A percentile compares a stretch with the other conserved stretches of the same genome.
These are phyloP conservation scores for Engystomops pustulosus DNA, from an alignment of 2,113 vertebrate genomes.

Conservation along the genomic window DNA sequence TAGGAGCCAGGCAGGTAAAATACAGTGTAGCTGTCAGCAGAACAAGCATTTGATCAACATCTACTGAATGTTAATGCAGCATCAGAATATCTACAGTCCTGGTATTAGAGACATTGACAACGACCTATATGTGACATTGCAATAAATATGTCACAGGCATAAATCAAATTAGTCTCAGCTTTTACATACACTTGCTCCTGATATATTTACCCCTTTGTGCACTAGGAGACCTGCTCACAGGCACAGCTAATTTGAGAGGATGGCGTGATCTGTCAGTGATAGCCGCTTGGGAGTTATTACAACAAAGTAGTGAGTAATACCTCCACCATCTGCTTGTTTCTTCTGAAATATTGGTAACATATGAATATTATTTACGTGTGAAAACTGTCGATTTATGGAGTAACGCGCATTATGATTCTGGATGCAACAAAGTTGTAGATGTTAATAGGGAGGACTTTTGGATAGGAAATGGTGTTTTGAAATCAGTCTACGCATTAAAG, in stretches of 20 bases:
- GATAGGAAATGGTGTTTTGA: neutral
- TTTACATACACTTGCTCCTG: no score
- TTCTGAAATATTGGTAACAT: neutral
- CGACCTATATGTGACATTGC: neutral
- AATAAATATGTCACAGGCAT: no score
- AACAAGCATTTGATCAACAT: no score
- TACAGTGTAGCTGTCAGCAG: no score
- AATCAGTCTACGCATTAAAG: no score
- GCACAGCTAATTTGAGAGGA: neutral
- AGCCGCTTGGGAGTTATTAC: neutral
- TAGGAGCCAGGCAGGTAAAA: no score
- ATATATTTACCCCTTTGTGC: neutral
- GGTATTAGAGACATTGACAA: no score
- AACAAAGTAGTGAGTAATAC: slow-evolving; percentile 1
- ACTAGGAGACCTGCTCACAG: neutral
- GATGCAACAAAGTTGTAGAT: neutral
- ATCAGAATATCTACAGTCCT: no score
- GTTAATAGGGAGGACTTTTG: neutral
- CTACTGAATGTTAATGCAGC: no score
- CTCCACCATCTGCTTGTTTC: slow-evolving; percentile 6
- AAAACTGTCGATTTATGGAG: neutral
- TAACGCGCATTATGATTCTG: neutral
- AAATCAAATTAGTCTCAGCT: neutral
- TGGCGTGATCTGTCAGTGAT: neutral
- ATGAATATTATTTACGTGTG: slow-evolving; percentile 8